A percentile compares a stretch with the other conserved stretches of the same genome.
Conservation (phyloP, 2,888 invertebrate genomes). For the Zele albiditarsus region DNA sequence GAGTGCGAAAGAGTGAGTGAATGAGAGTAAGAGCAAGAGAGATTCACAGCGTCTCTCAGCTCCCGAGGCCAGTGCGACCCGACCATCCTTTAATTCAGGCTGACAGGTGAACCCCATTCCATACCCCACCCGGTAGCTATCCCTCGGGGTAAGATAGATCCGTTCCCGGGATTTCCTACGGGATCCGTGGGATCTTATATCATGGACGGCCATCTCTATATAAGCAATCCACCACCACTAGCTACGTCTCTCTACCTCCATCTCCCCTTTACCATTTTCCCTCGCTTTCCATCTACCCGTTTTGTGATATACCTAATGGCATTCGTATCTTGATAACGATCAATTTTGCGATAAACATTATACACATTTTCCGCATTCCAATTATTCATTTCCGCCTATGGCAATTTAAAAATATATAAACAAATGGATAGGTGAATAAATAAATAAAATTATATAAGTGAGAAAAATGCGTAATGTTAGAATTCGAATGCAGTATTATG, state of each 20-base stretch:
- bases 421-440: neutral
- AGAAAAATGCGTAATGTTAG: neutral
- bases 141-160: slow-evolving; percentile 73
- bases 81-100: slow-evolving; percentile 77
- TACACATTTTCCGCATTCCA: slow-evolving; percentile 21
- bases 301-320: slow-evolving; percentile 39
- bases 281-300: slow-evolving; percentile 47
- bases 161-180: slow-evolving; percentile 73
- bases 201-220: slow-evolving; percentile 72
- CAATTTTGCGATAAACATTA: slow-evolving; percentile 25
- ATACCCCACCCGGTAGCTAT: slow-evolving; percentile 59
- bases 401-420: neutral
- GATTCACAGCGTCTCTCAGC: slow-evolving; percentile 43
- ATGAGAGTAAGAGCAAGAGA: slow-evolving; percentile 41
- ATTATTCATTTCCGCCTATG: slow-evolving; percentile 14
- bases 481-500: neutral
- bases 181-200: slow-evolving; percentile 72
- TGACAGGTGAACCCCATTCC: slow-evolving; percentile 74
- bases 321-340: slow-evolving; percentile 34
- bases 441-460: neutral
- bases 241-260: slow-evolving; percentile 39
- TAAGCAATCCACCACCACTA: slow-evolving; percentile 60
- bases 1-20: slow-evolving; percentile 15
- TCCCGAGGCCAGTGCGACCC: slow-evolving; percentile 57
- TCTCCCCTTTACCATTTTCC: slow-evolving; percentile 47